Evolutionary conservation across 2,113 vertebrate genomes (phyloP).

Genomic region (Otolemur garnettii): DNA sequence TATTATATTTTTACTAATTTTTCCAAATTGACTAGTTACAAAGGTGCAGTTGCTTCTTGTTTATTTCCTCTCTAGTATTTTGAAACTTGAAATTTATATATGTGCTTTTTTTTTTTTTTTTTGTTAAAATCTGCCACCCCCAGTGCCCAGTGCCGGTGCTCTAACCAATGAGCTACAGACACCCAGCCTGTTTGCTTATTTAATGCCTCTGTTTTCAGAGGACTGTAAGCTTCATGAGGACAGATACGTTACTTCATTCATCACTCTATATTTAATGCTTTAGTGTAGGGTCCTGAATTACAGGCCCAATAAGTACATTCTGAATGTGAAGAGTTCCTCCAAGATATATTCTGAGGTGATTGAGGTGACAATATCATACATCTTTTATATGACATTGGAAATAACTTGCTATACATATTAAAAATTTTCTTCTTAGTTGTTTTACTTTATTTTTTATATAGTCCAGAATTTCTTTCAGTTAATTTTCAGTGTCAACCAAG

Average conservation of each 20-base stretch:
- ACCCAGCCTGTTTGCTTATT: not conserved
- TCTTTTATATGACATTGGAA: not conserved
- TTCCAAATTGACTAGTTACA: not conserved
- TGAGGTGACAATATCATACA: not conserved
- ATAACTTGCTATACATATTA: not conserved
- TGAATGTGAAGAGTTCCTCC: conserved; percentile 26
- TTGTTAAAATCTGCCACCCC: no score
- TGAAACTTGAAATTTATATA: not conserved
- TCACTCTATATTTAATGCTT: not conserved
- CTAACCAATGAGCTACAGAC: no score
- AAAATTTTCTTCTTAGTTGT: not conserved
- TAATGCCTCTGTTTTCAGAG: not conserved
- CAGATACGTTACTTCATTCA: not conserved
- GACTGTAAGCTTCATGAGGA: not conserved
- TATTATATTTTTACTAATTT: not conserved
- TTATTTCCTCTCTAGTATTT: not conserved
- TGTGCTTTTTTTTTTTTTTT: not conserved
- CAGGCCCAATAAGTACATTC: not conserved
- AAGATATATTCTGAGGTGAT: not conserved
- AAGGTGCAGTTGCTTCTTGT: not conserved
- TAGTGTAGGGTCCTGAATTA: not conserved
- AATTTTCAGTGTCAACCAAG: conserved; percentile 19
- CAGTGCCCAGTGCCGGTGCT: no score
- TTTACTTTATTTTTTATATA: conserved; percentile 50
- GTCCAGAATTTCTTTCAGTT: not conserved